phyloP scores from a whole-genome alignment of 2,888 invertebrate genomes.

The Timema podura region DNA sequence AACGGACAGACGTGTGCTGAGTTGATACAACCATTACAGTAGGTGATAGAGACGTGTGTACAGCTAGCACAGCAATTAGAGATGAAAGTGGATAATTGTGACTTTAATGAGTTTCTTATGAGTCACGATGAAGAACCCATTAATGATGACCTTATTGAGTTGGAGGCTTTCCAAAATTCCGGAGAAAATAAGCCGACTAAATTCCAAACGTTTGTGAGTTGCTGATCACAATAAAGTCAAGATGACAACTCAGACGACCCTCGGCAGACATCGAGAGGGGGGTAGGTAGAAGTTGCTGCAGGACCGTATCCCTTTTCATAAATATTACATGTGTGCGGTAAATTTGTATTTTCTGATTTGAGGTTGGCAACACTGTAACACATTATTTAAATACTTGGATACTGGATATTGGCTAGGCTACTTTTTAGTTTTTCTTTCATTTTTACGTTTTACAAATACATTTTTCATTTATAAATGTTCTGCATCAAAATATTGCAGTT shows the following conservation, averaged over 20 bases:
- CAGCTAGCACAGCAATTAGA: neutral
- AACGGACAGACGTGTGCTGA: neutral
- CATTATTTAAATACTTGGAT: neutral
- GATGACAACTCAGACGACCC: neutral
- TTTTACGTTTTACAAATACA: neutral
- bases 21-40: neutral
- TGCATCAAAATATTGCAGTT: neutral
- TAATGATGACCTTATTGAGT: neutral
- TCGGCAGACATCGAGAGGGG: neutral
- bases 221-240: neutral
- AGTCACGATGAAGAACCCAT: neutral
- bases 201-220: neutral
- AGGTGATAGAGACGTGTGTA: neutral
- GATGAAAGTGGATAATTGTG: neutral
- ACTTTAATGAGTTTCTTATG: neutral
- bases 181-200: neutral
- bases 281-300: neutral
- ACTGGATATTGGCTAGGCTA: neutral
- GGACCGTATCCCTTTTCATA: neutral
- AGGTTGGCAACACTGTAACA: neutral
- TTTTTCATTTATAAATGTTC: neutral
- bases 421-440: neutral
- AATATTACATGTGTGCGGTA: neutral
- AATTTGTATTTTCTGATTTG: neutral
- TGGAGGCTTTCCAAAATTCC: neutral